A percentile compares a stretch with the other conserved stretches of the same genome.
Conservation (phyloP, 1,140 invertebrate genomes). For the Leucophenga varia region DNA sequence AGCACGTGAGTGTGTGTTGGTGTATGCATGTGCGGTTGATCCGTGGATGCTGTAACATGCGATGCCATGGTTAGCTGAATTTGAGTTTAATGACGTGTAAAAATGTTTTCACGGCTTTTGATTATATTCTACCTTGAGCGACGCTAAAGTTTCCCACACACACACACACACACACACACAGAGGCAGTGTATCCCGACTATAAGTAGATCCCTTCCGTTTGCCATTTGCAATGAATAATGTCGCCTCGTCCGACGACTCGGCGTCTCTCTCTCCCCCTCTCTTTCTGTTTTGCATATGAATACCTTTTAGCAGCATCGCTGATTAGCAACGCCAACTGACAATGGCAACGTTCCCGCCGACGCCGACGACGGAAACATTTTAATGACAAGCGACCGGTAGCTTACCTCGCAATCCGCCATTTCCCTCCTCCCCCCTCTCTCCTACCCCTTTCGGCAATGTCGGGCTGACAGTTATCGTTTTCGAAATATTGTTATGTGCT, state of each 20-base stretch:
- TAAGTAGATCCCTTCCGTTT: slow-evolving; percentile 48
- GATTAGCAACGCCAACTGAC: slow-evolving; percentile 43
- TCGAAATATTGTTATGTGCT: slow-evolving; percentile 38
- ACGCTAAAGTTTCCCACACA: slow-evolving; percentile 32
- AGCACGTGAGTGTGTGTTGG: neutral
- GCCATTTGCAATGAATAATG: slow-evolving; percentile 50
- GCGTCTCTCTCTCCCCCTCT: no score
- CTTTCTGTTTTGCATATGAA: slow-evolving; percentile 45
- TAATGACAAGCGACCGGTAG: slow-evolving; percentile 36
- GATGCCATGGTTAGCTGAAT: slow-evolving; percentile 49
- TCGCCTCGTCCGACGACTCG: no score
- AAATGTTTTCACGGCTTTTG: slow-evolving; percentile 54
- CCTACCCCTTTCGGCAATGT: no score
- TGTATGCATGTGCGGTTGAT: slow-evolving; percentile 24
- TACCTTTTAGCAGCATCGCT: slow-evolving; percentile 39
- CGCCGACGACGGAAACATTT: slow-evolving; percentile 37
- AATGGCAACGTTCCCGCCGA: slow-evolving; percentile 20
- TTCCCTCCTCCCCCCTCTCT: neutral
- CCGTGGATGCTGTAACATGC: slow-evolving; percentile 46
- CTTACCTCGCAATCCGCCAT: slow-evolving; percentile 7
- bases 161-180: slow-evolving; percentile 5
- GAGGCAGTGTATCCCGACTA: slow-evolving; percentile 9
- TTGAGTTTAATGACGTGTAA: slow-evolving; percentile 54
- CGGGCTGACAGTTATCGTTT: slow-evolving; percentile 46
- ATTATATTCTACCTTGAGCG: slow-evolving; percentile 53